Percentiles rank a stretch among this genome's conserved stretches.
phyloP scores from a whole-genome alignment of 1,140 invertebrate genomes.

The Anastrepha obliqua region DNA sequence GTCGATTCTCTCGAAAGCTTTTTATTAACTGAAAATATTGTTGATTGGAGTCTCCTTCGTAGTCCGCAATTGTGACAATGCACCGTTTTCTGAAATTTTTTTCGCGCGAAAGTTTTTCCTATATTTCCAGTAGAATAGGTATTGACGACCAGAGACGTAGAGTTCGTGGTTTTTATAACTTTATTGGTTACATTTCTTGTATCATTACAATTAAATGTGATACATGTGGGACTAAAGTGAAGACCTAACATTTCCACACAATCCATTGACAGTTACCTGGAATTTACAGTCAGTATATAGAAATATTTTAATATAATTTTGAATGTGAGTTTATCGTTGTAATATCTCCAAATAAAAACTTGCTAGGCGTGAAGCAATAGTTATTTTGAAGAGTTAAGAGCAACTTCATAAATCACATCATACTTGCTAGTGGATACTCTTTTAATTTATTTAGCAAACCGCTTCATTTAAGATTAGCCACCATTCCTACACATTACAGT shows the following conservation, averaged over 20 bases:
- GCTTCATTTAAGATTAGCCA: no score
- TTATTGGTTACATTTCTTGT: neutral
- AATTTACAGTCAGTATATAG: neutral
- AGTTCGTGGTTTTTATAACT: neutral
- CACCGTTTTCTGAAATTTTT: neutral
- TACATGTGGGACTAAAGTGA: neutral
- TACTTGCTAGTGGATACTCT: no score
- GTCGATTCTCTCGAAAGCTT: neutral
- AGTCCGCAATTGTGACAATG: neutral
- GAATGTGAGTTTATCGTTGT: no score
- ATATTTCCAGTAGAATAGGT: neutral
- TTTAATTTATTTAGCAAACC: no score
- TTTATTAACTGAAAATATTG: neutral
- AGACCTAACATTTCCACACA: constrained; percentile 5
- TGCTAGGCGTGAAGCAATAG: no score
- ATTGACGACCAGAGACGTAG: no score
- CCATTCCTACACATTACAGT: no score
- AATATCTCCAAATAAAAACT: no score
- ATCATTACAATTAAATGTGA: neutral
- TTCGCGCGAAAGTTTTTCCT: neutral
- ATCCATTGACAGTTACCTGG: constrained; percentile 8
- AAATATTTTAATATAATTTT: neutral
- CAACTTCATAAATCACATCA: no score
- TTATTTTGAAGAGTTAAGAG: no score
- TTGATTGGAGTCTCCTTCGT: neutral